Conservation (phyloP, 2,797 vertebrate species). For the Chromobotia macracanthus region DNA sequence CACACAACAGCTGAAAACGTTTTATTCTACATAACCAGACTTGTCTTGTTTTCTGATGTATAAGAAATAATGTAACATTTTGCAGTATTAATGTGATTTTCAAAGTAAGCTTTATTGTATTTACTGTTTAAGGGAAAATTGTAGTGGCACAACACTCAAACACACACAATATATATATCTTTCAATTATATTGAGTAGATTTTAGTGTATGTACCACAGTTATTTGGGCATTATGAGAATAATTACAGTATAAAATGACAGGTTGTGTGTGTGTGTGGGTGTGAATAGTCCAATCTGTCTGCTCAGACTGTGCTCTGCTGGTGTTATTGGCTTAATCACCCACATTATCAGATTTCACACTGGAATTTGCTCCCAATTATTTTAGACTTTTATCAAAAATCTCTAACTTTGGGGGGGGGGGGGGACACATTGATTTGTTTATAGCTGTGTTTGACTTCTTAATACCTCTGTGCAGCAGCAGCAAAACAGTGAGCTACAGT, state of each 20-base stretch:
- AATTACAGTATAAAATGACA: slow-evolving; percentile 43
- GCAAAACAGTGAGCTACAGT: not conserved
- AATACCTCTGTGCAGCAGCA: not conserved
- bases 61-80: too few relatives aligned
- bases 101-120: too few relatives aligned
- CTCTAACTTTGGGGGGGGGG: not conserved
- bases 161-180: too few relatives aligned
- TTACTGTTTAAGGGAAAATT: too few relatives aligned
- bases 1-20: too few relatives aligned
- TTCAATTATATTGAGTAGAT: not conserved
- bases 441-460: not conserved
- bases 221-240: slow-evolving; percentile 33
- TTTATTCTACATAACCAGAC: too few relatives aligned
- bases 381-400: slow-evolving; percentile 10
- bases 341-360: slow-evolving; percentile 34
- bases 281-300: slow-evolving; percentile 61
- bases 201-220: slow-evolving; percentile 7
- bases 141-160: too few relatives aligned
- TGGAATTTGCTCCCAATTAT: slow-evolving; percentile 21
- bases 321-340: slow-evolving; percentile 49
- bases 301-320: slow-evolving; percentile 53
- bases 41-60: too few relatives aligned
- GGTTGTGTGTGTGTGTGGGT: slow-evolving; percentile 55
- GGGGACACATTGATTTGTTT: not conserved
- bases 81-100: too few relatives aligned